Evolutionary conservation across 2,888 invertebrate genomes (phyloP).

Genomic region (Andrena minutula): DNA sequence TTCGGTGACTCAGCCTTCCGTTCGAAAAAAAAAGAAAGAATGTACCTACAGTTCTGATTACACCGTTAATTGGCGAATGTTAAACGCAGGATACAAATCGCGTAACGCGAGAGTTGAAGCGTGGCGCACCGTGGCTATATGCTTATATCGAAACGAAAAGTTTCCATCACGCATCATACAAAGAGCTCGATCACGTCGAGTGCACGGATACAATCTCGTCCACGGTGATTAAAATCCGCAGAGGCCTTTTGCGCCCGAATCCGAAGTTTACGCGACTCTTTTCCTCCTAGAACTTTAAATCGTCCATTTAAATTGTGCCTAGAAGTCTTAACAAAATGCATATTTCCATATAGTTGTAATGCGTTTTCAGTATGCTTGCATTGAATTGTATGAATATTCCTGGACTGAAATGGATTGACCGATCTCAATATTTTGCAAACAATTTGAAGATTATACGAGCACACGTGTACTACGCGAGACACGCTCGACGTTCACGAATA

Average conservation of each 20-base stretch:
- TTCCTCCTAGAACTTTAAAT: background rate
- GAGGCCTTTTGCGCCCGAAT: conserved; percentile 1
- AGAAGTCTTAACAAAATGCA: too few relatives aligned
- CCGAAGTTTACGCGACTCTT: background rate
- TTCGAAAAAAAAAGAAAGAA: background rate
- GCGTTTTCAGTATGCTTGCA: too few relatives aligned
- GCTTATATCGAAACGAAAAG: conserved; percentile 69
- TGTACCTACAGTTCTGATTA: background rate
- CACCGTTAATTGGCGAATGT: background rate
- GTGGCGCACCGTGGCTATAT: conserved; percentile 24
- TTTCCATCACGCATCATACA: conserved; percentile 76
- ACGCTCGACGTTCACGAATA: background rate
- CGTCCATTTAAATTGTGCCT: too few relatives aligned
- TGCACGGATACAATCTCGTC: conserved; percentile 44
- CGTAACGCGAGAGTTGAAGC: background rate
- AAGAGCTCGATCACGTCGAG: conserved; percentile 49
- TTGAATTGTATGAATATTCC: too few relatives aligned
- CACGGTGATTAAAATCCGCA: conserved; percentile 48
- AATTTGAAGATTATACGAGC: too few relatives aligned
- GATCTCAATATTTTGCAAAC: too few relatives aligned
- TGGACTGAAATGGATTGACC: too few relatives aligned
- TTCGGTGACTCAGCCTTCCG: background rate
- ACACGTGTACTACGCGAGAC: background rate
- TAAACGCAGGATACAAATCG: conserved; percentile 10
- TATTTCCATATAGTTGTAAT: too few relatives aligned